Percentiles rank a stretch among this genome's conserved stretches.
These are phyloP conservation scores for Apamea epomidion DNA, from an alignment of 2,888 invertebrate species.

Conservation along the genomic window DNA sequence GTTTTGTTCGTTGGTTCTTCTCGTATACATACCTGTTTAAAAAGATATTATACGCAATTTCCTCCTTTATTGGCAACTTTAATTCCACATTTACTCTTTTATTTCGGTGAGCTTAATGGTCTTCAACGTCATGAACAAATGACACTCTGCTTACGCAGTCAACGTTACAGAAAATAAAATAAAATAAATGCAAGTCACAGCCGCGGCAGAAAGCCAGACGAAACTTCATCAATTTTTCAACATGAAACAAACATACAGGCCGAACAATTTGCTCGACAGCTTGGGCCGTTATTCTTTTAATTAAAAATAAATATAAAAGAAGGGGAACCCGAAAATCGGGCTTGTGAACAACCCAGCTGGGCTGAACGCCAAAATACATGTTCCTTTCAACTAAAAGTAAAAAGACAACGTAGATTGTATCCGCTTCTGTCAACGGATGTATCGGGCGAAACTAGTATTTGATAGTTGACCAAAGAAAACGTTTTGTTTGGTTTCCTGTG, in stretches of 20 bases:
- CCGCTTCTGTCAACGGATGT: conserved; percentile 23
- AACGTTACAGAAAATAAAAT: not conserved
- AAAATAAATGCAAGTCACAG: conserved; percentile 1
- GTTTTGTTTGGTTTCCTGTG: not conserved
- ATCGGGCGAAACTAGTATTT: conserved; percentile 9
- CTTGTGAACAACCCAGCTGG: conserved; percentile 20
- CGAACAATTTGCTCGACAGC: conserved; percentile 1
- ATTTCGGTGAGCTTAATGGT: not conserved
- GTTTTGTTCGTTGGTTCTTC: no score
- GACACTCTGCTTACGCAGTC: not conserved
- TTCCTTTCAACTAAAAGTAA: conserved; percentile 25
- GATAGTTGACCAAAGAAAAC: not conserved
- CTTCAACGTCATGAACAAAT: not conserved
- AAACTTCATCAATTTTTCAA: conserved; percentile 20
- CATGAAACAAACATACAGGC: not conserved
- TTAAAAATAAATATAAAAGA: conserved; percentile 42
- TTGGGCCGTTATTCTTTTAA: conserved; percentile 38
- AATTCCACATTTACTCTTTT: not conserved
- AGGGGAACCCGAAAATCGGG: not conserved
- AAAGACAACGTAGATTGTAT: conserved; percentile 23
- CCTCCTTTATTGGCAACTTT: not conserved
- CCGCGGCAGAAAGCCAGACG: not conserved
- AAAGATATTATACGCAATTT: not conserved
- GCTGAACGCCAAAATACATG: conserved; percentile 43
- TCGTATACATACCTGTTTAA: no score